phyloP scores from a whole-genome alignment of 2,797 vertebrate genomes.

The Vipera latastei region DNA sequence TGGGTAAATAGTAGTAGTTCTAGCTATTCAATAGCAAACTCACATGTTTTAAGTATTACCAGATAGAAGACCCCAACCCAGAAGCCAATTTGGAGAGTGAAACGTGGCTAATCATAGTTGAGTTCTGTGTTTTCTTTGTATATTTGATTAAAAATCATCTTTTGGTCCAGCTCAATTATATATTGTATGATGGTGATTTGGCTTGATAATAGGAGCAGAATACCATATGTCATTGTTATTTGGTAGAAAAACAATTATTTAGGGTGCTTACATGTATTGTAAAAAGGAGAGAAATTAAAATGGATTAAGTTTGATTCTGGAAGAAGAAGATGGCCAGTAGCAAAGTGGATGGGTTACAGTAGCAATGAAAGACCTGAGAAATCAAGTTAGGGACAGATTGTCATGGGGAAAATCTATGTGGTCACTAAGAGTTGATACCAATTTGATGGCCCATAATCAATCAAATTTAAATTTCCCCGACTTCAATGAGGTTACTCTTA shows the following conservation, averaged over 20 bases:
- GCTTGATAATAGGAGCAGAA: background rate
- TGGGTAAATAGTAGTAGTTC: background rate
- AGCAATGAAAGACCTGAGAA: background rate
- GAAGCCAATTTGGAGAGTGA: background rate
- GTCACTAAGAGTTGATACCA: background rate
- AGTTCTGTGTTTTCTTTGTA: background rate
- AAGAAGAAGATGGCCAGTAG: background rate
- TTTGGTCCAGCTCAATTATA: background rate
- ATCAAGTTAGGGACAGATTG: background rate
- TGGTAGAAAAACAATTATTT: background rate
- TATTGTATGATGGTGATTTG: background rate
- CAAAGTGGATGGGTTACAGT: background rate
- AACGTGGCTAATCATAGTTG: background rate
- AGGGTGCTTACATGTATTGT: background rate
- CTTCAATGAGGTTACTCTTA: background rate
- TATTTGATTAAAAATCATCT: background rate
- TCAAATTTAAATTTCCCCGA: background rate
- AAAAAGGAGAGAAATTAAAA: background rate
- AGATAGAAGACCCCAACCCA: background rate
- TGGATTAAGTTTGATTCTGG: background rate
- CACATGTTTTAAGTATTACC: background rate
- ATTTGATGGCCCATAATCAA: background rate
- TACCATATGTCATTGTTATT: background rate
- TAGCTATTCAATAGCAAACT: background rate
- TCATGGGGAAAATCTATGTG: background rate